Conservation (phyloP, 1,140 invertebrate species). For the Drosophila pectinifera region DNA sequence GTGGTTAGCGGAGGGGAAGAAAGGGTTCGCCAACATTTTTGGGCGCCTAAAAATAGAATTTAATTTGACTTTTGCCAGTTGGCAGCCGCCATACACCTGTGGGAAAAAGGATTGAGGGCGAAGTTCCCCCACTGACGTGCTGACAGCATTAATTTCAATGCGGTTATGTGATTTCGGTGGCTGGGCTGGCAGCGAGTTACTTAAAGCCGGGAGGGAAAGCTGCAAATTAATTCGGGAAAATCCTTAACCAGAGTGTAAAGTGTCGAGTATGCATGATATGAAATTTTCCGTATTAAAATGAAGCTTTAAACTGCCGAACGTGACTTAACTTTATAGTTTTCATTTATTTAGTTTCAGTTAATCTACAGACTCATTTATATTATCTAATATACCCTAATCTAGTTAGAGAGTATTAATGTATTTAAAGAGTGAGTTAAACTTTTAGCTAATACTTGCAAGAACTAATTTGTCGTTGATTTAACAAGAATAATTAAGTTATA, state of each 20-base stretch:
- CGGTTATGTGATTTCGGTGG: constrained; percentile 44
- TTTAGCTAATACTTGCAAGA: not conserved
- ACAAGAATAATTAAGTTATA: no score
- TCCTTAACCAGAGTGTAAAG: constrained; percentile 8
- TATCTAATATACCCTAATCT: not conserved
- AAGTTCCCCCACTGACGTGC: constrained; percentile 32
- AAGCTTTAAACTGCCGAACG: not conserved
- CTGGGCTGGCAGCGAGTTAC: constrained; percentile 20
- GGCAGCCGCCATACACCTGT: constrained; percentile 45
- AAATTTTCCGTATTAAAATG: not conserved
- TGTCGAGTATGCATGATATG: constrained; percentile 1
- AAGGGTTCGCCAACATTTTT: constrained; percentile 45
- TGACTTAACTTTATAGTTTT: not conserved
- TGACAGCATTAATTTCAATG: constrained; percentile 50
- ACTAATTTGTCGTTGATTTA: not conserved
- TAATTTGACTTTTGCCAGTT: constrained; percentile 62
- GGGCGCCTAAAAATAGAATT: constrained; percentile 49
- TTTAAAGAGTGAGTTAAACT: not conserved
- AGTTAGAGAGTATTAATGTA: not conserved
- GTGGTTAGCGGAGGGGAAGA: not conserved
- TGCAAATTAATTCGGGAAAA: constrained; percentile 40
- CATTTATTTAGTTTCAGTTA: not conserved
- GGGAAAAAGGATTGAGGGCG: constrained; percentile 14
- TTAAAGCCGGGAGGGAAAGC: constrained; percentile 24
- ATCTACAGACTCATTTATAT: not conserved